phyloP scores from a whole-genome alignment of 2,797 vertebrate species.

The Bufotes viridis region DNA sequence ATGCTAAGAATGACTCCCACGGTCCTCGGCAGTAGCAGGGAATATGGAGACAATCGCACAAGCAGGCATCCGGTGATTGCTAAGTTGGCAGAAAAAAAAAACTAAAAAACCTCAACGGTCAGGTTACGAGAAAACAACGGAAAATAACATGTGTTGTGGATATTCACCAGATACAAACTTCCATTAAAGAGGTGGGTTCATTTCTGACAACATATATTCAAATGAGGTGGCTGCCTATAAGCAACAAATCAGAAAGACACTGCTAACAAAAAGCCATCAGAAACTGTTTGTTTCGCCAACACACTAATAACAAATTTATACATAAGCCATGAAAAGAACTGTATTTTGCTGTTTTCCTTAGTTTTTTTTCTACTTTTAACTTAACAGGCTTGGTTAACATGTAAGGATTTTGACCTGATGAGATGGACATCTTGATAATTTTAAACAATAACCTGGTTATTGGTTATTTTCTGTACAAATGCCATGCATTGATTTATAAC shows the following conservation, averaged over 20 bases:
- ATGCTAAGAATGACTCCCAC: constrained; percentile 46
- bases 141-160: background rate
- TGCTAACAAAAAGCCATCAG: background rate
- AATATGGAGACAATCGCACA: constrained; percentile 18
- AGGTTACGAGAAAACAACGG: background rate
- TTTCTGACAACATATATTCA: background rate
- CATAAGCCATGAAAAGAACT: background rate
- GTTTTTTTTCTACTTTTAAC: background rate
- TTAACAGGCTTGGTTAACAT: background rate
- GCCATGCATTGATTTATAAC: too few species aligned
- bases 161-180: background rate
- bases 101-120: background rate
- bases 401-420: background rate
- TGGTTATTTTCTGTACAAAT: too few species aligned
- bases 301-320: background rate
- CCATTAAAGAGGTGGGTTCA: background rate
- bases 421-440: too few species aligned
- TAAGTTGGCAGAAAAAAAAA: constrained; percentile 8
- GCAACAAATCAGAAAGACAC: background rate
- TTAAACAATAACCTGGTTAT: too few species aligned
- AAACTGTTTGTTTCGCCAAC: background rate
- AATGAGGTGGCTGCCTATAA: background rate
- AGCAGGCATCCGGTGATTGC: constrained; percentile 29
- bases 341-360: background rate
- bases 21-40: background rate